Evolutionary conservation across 2,888 invertebrate species (phyloP), one percentile per base, ranked within the genome.

Genomic region (Diabrotica balteata): DNA sequence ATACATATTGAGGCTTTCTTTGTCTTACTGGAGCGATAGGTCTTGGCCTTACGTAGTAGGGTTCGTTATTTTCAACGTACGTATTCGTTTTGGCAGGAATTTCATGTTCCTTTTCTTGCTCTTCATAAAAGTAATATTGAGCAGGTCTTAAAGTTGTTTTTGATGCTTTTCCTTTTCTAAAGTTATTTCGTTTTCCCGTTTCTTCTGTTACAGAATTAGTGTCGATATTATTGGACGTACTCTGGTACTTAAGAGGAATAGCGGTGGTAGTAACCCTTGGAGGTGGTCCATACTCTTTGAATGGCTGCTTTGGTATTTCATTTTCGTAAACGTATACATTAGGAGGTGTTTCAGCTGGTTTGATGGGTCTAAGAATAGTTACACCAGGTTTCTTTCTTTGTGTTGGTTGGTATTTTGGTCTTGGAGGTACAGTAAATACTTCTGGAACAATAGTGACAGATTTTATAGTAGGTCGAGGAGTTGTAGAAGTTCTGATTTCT

Each of bases 61-160:
- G 74, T 53, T 80, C 74, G 62, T 62, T 69, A 62, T 70, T 57
- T 65, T 75, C 68, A 61, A 64, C 57, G 65, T 73, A 70, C 3
- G 69, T 59, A 59, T 74, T 70, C 54, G 66, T 72, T 59, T 72
- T 72, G 22, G 72, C 69, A 50, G 75, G 75, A 4, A 72, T 73
- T 52, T 72, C 71, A n/a, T 69, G 61, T 55, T 75, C 69, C 49
- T 75, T 74, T 57, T 76, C 71, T 46, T 74, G 74, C 10, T 73
- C 91, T 70, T 91, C 90, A 75, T 90, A 91, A 78, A 90, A 91
- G 76, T 88, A 91, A 81, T 89, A 91, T 7, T 90, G 90, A 1
- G 89, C 87, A 61, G 87, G 81, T 75, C 86, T 86, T 11, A 54
- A 7, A 4, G 73, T 73, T 8, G 70, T 70, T 61, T 68, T 73